Evolutionary conservation across 2,888 invertebrate genomes (phyloP).

Genomic region (Patella ulyssiponensis): DNA sequence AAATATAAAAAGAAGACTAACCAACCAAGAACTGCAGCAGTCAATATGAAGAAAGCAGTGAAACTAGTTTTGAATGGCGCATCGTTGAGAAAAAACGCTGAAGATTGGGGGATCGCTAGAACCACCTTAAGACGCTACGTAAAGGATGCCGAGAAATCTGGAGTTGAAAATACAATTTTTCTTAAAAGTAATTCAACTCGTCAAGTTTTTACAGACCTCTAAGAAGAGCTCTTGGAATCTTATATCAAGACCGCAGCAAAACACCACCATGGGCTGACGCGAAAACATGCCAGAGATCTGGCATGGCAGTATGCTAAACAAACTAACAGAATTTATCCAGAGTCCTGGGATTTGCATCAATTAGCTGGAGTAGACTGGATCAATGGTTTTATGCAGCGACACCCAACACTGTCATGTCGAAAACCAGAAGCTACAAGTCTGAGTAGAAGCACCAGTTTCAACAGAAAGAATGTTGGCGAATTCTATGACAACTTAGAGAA

Average conservation of each 20-base stretch:
- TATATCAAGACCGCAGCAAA: not conserved
- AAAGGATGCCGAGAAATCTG: not conserved
- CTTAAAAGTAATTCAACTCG: not conserved
- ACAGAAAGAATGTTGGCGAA: constrained; percentile 29
- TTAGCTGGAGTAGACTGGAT: constrained; percentile 43
- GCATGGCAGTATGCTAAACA: not conserved
- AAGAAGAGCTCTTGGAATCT: not conserved
- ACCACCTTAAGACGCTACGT: not conserved
- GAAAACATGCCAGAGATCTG: not conserved
- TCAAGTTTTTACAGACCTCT: not conserved
- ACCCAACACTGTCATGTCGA: constrained; percentile 30
- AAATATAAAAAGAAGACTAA: not conserved
- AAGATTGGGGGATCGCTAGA: not conserved
- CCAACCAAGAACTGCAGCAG: not conserved
- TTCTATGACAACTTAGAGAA: constrained; percentile 31
- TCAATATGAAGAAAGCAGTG: not conserved
- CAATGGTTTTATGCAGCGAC: constrained; percentile 28
- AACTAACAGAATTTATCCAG: constrained; percentile 18
- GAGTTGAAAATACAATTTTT: not conserved
- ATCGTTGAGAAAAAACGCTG: not conserved
- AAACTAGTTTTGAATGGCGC: not conserved
- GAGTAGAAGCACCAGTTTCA: constrained; percentile 36
- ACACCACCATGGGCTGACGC: not conserved
- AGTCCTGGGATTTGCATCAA: constrained; percentile 33
- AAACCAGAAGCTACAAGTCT: constrained; percentile 42